phyloP scores from a whole-genome alignment of 2,113 vertebrate species.

The Thalassoma bifasciatum region DNA sequence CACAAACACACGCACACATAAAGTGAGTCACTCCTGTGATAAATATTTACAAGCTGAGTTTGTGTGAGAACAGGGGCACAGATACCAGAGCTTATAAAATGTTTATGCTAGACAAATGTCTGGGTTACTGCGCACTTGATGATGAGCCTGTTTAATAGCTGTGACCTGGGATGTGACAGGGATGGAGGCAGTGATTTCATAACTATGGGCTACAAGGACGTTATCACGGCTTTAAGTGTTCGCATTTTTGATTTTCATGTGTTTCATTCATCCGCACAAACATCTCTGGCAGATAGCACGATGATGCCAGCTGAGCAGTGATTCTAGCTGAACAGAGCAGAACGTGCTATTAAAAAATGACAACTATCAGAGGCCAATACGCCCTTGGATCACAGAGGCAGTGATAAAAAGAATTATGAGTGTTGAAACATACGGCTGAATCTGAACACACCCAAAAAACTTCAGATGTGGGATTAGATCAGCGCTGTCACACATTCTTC shows the following conservation, averaged over 20 bases:
- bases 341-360: constrained; percentile 37
- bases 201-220: constrained; percentile 3
- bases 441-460: constrained; percentile 45
- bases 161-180: neutral
- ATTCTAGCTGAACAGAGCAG: constrained; percentile 25
- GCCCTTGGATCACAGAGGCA: constrained; percentile 29
- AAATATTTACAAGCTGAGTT: constrained; percentile 37
- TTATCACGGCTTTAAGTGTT: neutral
- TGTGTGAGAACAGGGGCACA: neutral
- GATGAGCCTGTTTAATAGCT: constrained; percentile 14
- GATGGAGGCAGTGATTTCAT: constrained; percentile 11
- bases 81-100: constrained; percentile 24
- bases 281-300: neutral
- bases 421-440: constrained; percentile 45
- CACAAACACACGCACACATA: constrained; percentile 16
- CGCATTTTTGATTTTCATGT: neutral
- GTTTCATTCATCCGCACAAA: constrained; percentile 7
- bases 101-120: constrained; percentile 24
- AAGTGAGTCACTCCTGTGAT: constrained; percentile 36
- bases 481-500: constrained; percentile 38
- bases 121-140: constrained; percentile 5
- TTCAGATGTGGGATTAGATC: constrained; percentile 43
- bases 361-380: constrained; percentile 29
- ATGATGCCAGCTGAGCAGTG: constrained; percentile 3
- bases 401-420: constrained; percentile 35